Evolutionary conservation across 2,797 vertebrate species (phyloP).

Genomic region (Xenopus petersii): DNA sequence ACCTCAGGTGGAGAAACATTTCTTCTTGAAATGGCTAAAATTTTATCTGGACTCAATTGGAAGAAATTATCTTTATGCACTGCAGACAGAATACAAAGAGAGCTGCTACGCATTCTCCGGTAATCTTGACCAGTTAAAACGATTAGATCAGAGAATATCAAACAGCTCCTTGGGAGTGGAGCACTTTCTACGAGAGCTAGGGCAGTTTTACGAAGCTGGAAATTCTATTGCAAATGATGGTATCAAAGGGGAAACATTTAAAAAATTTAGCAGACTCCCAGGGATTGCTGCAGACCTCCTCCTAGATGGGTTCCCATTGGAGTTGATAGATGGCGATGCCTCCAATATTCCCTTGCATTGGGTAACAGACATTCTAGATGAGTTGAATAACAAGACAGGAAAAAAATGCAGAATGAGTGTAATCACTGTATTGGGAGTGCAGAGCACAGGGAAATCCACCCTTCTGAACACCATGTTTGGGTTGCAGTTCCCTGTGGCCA

Average conservation of each 20-base stretch:
- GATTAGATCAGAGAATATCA: slow-evolving; percentile 61
- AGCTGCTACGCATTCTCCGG: slow-evolving; percentile 44
- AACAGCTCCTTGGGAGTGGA: slow-evolving; percentile 68
- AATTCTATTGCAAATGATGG: slow-evolving; percentile 55
- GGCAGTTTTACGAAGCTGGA: slow-evolving; percentile 74
- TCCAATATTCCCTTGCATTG: slow-evolving; percentile 70
- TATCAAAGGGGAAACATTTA: slow-evolving; percentile 52
- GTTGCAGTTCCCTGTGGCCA: slow-evolving; percentile 37
- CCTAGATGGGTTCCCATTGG: slow-evolving; percentile 28
- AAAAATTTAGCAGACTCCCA: slow-evolving; percentile 49
- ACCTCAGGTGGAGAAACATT: slow-evolving; percentile 61
- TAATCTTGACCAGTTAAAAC: slow-evolving; percentile 56
- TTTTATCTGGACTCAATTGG: slow-evolving; percentile 64
- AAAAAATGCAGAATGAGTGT: slow-evolving; percentile 53
- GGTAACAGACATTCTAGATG: slow-evolving; percentile 70
- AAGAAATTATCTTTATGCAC: slow-evolving; percentile 51
- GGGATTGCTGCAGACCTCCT: slow-evolving; percentile 29
- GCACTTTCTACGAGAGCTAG: slow-evolving; percentile 80
- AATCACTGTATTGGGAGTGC: slow-evolving; percentile 34
- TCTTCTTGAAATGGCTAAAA: slow-evolving; percentile 78
- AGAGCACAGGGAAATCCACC: slow-evolving; percentile 41
- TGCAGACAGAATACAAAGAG: slow-evolving; percentile 61
- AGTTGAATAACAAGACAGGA: slow-evolving; percentile 59
- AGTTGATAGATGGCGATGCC: slow-evolving; percentile 56
- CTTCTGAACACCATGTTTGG: slow-evolving; percentile 44